Evolutionary conservation across 2,888 invertebrate genomes (phyloP).

Genomic region (Empis stercorea): DNA sequence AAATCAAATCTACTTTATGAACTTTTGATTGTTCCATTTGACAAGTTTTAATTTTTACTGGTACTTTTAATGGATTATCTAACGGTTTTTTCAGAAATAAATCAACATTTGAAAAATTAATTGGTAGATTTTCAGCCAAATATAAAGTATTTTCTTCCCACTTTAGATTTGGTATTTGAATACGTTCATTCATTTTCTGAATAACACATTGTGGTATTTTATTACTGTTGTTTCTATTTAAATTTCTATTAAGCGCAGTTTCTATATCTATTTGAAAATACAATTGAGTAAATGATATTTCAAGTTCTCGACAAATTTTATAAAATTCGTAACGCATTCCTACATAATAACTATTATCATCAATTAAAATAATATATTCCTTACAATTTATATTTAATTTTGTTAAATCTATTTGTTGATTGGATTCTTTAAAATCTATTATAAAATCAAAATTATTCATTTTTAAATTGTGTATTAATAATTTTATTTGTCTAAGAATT

Average conservation of each 20-base stretch:
- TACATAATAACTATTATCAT: conserved; percentile 31
- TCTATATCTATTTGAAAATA: conserved; percentile 16
- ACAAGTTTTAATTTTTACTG: not conserved
- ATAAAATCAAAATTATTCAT: not conserved
- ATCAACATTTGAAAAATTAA: not conserved
- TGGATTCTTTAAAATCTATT: not conserved
- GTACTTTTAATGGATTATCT: conserved; percentile 6
- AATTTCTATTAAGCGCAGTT: conserved; percentile 18
- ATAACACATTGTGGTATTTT: conserved; percentile 19
- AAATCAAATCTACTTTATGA: conserved; percentile 20
- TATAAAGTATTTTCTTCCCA: conserved; percentile 11
- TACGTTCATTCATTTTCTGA: conserved; percentile 20
- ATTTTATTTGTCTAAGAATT: conserved; percentile 15
- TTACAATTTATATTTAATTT: not conserved
- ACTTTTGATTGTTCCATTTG: not conserved
- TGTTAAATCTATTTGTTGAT: not conserved
- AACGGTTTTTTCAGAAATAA: conserved; percentile 8
- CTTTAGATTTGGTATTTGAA: conserved; percentile 20
- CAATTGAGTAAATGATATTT: conserved; percentile 23
- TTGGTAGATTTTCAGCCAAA: not conserved
- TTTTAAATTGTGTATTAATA: conserved; percentile 12
- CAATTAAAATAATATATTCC: conserved; percentile 24
- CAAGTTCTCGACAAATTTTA: conserved; percentile 19
- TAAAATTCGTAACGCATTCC: conserved; percentile 31
- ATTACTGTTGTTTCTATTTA: conserved; percentile 11